Evolutionary conservation across 2,797 vertebrate species (phyloP).

Genomic region (Anisognathus igniventris): DNA sequence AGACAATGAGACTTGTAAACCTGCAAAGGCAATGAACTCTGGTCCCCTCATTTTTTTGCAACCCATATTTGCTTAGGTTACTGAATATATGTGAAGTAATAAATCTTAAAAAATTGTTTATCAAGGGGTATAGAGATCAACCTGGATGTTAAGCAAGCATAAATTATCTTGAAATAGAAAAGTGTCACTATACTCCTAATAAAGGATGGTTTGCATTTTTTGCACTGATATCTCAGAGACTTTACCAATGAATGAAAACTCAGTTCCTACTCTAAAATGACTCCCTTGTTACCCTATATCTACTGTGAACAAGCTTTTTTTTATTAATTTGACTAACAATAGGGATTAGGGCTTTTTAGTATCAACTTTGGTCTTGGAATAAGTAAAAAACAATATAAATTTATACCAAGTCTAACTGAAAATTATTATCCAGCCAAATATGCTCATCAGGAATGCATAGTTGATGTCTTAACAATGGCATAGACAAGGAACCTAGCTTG

Average conservation of each 20-base stretch:
- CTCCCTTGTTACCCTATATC: not conserved
- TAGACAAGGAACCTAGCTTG: not conserved
- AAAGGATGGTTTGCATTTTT: not conserved
- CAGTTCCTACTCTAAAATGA: not conserved
- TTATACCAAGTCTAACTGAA: not conserved
- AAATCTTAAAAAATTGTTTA: conserved; percentile 47
- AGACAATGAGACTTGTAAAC: conserved; percentile 26
- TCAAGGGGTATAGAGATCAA: not conserved
- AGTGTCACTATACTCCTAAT: not conserved
- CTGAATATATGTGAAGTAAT: conserved; percentile 22
- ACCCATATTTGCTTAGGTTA: conserved; percentile 6
- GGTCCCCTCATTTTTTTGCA: not conserved
- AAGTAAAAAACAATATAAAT: not conserved
- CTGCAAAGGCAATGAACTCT: conserved; percentile 20
- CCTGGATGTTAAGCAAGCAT: not conserved
- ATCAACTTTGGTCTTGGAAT: not conserved
- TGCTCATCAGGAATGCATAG: not conserved
- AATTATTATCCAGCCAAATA: not conserved
- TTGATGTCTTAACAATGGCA: not conserved
- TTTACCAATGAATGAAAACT: not conserved
- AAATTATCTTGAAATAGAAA: conserved; percentile 4
- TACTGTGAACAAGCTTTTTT: not conserved
- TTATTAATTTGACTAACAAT: not conserved
- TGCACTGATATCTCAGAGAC: not conserved
- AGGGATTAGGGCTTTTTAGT: not conserved